Evolutionary conservation across 2,888 invertebrate genomes (phyloP).

Genomic region (Alcis repandata): DNA sequence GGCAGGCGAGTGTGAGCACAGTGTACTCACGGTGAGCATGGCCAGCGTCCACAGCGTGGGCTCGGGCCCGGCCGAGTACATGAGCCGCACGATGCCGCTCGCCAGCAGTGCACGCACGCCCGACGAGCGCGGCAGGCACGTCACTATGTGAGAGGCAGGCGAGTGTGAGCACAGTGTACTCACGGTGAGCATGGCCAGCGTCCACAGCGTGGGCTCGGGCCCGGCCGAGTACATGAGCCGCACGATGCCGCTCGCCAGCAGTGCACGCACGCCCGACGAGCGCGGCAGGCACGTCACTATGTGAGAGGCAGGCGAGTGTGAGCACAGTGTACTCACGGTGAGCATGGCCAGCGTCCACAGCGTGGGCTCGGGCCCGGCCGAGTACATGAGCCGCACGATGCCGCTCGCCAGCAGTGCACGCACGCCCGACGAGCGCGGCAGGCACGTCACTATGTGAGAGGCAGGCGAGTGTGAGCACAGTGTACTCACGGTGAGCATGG

Average conservation of each 20-base stretch:
- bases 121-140: too few relatives aligned
- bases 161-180: too few relatives aligned
- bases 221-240: slow-evolving; percentile 96
- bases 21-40: too few relatives aligned
- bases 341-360: slow-evolving; percentile 94
- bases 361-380: slow-evolving; percentile 97
- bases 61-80: too few relatives aligned
- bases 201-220: slow-evolving; percentile 95
- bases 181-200: slow-evolving; percentile 96
- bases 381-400: slow-evolving; percentile 95
- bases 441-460: slow-evolving; percentile 83
- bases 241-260: slow-evolving; percentile 93
- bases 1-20: too few relatives aligned
- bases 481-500: slow-evolving; percentile 92
- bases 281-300: slow-evolving; percentile 61
- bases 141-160: too few relatives aligned
- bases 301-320: too few relatives aligned
- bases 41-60: too few relatives aligned
- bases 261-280: slow-evolving; percentile 92
- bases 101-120: too few relatives aligned
- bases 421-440: slow-evolving; percentile 92
- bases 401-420: slow-evolving; percentile 92
- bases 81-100: too few relatives aligned
- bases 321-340: slow-evolving; percentile 89
- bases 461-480: too few relatives aligned